Evolutionary conservation across 2,797 vertebrate species (phyloP).

Genomic region (Oophaga sylvatica): DNA sequence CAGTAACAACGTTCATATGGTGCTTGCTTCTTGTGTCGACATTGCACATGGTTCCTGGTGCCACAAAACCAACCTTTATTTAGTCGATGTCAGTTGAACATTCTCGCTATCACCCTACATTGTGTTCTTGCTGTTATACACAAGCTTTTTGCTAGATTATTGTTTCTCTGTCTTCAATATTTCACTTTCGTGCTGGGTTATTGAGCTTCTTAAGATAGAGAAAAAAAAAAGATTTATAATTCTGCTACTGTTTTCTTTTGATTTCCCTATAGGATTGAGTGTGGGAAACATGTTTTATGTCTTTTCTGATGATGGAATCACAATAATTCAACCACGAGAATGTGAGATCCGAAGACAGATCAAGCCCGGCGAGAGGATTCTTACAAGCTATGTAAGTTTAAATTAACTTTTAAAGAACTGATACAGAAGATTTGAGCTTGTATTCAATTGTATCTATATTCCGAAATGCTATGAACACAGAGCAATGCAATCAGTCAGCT

Average conservation of each 20-base stretch:
- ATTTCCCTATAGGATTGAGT: conserved; percentile 81
- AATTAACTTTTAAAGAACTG: neutral
- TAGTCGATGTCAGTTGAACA: neutral
- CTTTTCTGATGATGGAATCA: conserved; percentile 91
- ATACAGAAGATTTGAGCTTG: neutral
- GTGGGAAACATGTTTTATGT: conserved; percentile 97
- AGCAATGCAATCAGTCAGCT: neutral
- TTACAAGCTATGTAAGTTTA: conserved; percentile 81
- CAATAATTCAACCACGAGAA: conserved; percentile 85
- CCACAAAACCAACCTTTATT: neutral
- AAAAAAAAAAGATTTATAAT: conserved; percentile 3
- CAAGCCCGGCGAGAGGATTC: conserved; percentile 84
- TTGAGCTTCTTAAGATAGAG: conserved; percentile 34
- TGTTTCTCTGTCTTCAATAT: conserved; percentile 47
- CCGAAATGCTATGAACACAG: neutral
- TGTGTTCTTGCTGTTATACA: neutral
- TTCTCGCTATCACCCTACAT: neutral
- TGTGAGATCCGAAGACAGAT: conserved; percentile 92
- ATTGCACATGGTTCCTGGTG: no score
- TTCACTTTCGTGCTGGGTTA: conserved; percentile 52
- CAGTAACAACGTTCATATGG: no score
- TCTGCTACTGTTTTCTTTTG: conserved; percentile 55
- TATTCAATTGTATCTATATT: neutral
- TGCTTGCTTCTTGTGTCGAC: no score
- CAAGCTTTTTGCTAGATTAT: neutral